A percentile compares a stretch with the other conserved stretches of the same genome.
Evolutionary conservation across 2,888 invertebrate genomes (phyloP).

Genomic region (Scaptomyza parva): DNA sequence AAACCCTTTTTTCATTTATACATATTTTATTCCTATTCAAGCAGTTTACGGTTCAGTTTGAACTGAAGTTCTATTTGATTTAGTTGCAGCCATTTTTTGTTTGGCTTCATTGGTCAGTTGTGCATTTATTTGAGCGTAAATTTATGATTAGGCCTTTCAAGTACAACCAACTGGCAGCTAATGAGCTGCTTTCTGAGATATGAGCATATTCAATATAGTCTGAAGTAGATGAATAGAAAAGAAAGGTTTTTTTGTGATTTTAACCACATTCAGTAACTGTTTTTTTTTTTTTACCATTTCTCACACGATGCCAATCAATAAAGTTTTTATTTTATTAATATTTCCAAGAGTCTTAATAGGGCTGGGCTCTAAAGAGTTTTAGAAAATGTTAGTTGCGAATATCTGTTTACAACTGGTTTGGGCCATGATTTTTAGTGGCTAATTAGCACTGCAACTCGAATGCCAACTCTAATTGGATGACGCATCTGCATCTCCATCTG

Average conservation of each 20-base stretch:
- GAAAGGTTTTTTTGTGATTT: not conserved
- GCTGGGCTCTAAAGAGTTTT: not conserved
- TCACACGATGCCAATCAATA: not conserved
- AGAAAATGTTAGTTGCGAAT: constrained; percentile 1
- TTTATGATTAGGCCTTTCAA: constrained; percentile 58
- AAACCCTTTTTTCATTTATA: constrained; percentile 28
- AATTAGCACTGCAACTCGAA: constrained; percentile 38
- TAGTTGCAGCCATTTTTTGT: constrained; percentile 51
- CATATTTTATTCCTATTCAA: constrained; percentile 38
- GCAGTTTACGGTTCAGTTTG: constrained; percentile 66
- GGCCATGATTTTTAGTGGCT: constrained; percentile 19
- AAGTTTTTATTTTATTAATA: not conserved
- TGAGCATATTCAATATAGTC: constrained; percentile 5
- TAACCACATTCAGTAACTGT: not conserved
- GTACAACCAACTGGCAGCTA: constrained; percentile 19
- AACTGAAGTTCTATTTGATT: constrained; percentile 71
- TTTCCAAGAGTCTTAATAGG: not conserved
- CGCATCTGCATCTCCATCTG: constrained; percentile 50
- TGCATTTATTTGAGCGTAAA: constrained; percentile 67
- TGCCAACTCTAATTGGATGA: constrained; percentile 57
- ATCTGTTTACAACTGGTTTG: constrained; percentile 20
- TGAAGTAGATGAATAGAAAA: constrained; percentile 1
- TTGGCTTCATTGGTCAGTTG: constrained; percentile 62
- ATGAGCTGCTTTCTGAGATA: constrained; percentile 22
- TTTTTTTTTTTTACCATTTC: not conserved